Base-by-base conservation (phyloP, 1,140 invertebrate species). In the Cardiocondyla obscurior region DNA sequence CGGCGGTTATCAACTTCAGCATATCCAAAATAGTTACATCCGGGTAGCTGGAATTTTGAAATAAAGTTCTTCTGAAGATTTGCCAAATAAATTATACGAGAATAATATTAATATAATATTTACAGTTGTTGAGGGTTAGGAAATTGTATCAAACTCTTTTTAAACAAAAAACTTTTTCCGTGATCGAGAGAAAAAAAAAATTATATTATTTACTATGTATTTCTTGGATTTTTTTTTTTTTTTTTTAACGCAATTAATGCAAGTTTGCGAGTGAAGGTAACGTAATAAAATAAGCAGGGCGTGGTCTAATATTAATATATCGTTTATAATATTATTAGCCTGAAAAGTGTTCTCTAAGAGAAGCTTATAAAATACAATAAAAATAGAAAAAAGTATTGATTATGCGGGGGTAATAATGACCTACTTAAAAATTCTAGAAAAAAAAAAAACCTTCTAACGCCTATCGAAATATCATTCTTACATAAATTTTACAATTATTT, bases 331-430 rank as follows among this genome's bases (percentile, higher is more conserved):
- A 73, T 58, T 58, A 58, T 58, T 58, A 58, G 10, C 30, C 2
- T 69, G 5, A 22, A 22, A 0, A 49, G 19, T 6, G 28, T 70
- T 16, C 6, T 1, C 28, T 25, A 10, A 58, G 33, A 73, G 33
- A 73, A 57, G 7, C 19, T 12, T 28, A 28, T 73, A 28, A 58
- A 73, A 73, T 73, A 28, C 39, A 73, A 73, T 42, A 73, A 39
- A 73, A 76, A 76, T 64, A 64, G 14, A 16, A 25, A 46, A 14
- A 76, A 64, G 49, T 76, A 64, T 64, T n/a, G 73, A 76, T 65
- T 76, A 49, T 25, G 49, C 10, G 36, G 19, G 7, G 12, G 12
- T 64, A 19, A 64, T 49, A 51, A 65, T 8, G 22, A 8, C 19
- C 14, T 14, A 2, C 14, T n/a, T 57, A 6, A 69, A 69, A 79